A percentile compares a stretch with the other conserved stretches of the same genome.
phyloP scores from a whole-genome alignment of 2,113 vertebrate genomes.

The Mastomys natalensis region DNA sequence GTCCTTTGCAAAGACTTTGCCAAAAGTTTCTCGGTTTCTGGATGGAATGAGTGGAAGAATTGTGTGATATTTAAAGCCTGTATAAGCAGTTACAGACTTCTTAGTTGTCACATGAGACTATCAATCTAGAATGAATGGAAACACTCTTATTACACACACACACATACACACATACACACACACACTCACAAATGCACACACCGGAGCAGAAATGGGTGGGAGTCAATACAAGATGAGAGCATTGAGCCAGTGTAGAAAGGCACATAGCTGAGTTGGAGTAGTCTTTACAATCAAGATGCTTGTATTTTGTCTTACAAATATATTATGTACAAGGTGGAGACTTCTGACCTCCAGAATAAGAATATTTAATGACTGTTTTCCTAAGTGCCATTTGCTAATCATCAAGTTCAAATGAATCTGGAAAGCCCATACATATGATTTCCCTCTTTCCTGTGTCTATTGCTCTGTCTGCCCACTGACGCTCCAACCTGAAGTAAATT shows the following conservation, averaged over 20 bases:
- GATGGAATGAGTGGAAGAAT: not conserved
- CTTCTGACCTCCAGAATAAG: conserved; percentile 22
- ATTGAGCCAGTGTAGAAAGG: not conserved
- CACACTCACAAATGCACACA: no score
- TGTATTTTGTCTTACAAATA: conserved; percentile 26
- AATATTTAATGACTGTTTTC: not conserved
- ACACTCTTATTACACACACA: not conserved
- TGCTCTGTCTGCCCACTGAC: not conserved
- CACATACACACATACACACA: no score
- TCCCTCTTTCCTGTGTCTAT: not conserved
- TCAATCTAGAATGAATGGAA: conserved; percentile 40
- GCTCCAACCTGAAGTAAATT: not conserved
- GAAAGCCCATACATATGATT: not conserved
- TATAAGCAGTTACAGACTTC: not conserved
- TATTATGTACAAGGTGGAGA: not conserved
- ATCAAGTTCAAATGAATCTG: not conserved
- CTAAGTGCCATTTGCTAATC: not conserved
- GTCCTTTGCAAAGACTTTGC: not conserved
- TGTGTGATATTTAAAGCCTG: not conserved
- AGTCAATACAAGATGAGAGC: not conserved
- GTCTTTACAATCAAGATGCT: not conserved
- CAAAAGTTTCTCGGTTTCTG: not conserved
- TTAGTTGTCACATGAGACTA: not conserved
- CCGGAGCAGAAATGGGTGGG: not conserved
- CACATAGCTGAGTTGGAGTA: not conserved